A percentile compares a stretch with the other conserved stretches of the same genome.
These are phyloP conservation scores for Thermophis baileyi DNA, from an alignment of 2,113 vertebrate species.

Conservation along the genomic window DNA sequence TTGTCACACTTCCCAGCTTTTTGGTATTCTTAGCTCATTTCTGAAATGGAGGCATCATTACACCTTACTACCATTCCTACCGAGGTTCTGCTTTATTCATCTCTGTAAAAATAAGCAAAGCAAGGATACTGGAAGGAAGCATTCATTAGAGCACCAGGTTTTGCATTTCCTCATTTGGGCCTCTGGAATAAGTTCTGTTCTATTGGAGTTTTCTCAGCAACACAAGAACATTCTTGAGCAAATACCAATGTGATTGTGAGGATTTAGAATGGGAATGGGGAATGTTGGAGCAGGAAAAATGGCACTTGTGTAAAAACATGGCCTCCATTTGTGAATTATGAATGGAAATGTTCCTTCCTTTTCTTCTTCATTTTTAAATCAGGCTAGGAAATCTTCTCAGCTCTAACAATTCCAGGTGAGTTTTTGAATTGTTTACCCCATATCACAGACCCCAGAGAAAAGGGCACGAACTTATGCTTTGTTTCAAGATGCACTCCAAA, in stretches of 20 bases:
- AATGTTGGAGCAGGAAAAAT: not conserved
- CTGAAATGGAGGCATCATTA: not conserved
- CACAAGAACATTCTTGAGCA: not conserved
- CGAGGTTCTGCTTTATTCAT: not conserved
- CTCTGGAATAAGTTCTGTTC: not conserved
- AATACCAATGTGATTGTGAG: not conserved
- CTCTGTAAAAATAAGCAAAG: not conserved
- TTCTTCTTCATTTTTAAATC: not conserved
- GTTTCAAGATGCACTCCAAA: not conserved
- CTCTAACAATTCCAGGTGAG: rapidly evolving
- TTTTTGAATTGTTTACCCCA: not conserved
- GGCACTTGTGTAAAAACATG: not conserved
- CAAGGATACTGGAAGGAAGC: not conserved
- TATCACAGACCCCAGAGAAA: not conserved
- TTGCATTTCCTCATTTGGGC: not conserved
- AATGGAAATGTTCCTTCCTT: not conserved
- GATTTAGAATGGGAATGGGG: not conserved
- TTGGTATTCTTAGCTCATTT: not conserved
- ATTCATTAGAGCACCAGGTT: not conserved
- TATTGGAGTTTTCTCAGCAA: not conserved
- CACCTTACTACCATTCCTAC: not conserved
- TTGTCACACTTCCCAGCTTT: not conserved
- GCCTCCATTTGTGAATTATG: not conserved
- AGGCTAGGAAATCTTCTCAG: not conserved
- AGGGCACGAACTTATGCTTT: not conserved